Evolutionary conservation across 2,113 vertebrate species (phyloP).

Genomic region (Cryptomyrus ogoouensis): DNA sequence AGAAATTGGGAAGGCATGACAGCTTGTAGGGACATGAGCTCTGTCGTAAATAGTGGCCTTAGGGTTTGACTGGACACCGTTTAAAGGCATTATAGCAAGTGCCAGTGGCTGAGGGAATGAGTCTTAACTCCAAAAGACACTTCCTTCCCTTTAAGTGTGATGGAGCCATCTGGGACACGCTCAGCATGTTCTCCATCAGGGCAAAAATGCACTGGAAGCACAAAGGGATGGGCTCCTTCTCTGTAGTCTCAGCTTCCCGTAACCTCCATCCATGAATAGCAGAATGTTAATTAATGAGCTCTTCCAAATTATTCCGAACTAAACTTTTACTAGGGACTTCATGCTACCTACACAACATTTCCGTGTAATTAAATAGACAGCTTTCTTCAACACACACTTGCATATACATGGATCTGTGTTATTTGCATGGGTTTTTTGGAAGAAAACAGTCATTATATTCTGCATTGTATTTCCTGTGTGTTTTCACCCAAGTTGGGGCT

Average conservation of each 20-base stretch:
- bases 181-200: not conserved
- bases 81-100: not conserved
- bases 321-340: not conserved
- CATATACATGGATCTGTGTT: not conserved
- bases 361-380: not conserved
- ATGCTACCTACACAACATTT: not conserved
- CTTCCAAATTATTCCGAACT: not conserved
- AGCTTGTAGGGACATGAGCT: not conserved
- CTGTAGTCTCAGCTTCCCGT: not conserved
- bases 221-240: not conserved
- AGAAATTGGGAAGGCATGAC: not conserved
- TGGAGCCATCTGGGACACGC: not conserved
- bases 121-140: not conserved
- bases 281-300: not conserved
- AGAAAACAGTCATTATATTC: not conserved
- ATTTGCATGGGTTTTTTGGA: not conserved
- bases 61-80: not conserved
- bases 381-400: not conserved
- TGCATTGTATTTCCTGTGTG: not conserved
- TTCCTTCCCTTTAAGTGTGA: not conserved
- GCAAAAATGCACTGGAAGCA: not conserved
- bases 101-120: not conserved
- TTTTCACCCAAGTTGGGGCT: not conserved
- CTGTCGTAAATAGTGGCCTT: not conserved
- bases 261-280: not conserved